phyloP scores from a whole-genome alignment of 2,888 invertebrate genomes.

The Glaucopsyche alexis region DNA sequence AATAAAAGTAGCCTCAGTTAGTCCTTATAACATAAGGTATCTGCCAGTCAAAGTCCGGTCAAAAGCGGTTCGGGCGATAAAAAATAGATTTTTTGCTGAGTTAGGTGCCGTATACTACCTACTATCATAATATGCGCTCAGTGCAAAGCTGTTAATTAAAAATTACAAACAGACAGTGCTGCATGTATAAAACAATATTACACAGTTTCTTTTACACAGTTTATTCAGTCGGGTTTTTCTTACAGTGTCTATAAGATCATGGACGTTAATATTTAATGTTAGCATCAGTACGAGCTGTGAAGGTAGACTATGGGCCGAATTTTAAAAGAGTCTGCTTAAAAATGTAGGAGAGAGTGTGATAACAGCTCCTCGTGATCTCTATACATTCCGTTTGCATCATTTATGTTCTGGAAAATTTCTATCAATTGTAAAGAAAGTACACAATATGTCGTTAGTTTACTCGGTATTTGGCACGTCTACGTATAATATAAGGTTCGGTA shows the following conservation, averaged over 20 bases:
- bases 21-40: too few relatives aligned
- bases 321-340: conserved; percentile 14
- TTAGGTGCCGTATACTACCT: too few relatives aligned
- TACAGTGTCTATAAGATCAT: neutral
- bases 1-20: too few relatives aligned
- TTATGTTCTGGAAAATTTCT: neutral
- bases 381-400: neutral
- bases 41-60: too few relatives aligned
- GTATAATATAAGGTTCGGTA: too few relatives aligned
- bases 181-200: neutral
- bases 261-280: conserved; percentile 15
- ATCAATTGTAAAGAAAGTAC: neutral
- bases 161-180: too few relatives aligned
- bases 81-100: too few relatives aligned
- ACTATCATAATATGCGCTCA: too few relatives aligned
- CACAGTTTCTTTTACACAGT: neutral
- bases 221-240: neutral
- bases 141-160: too few relatives aligned
- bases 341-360: conserved; percentile 27
- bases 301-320: conserved; percentile 10
- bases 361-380: conserved; percentile 15
- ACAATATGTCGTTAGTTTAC: too few relatives aligned
- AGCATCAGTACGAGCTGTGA: conserved; percentile 21
- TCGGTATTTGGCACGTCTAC: too few relatives aligned
- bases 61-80: too few relatives aligned